phyloP scores from a whole-genome alignment of 2,888 invertebrate genomes.

The Trypoxylon attenuatum region DNA sequence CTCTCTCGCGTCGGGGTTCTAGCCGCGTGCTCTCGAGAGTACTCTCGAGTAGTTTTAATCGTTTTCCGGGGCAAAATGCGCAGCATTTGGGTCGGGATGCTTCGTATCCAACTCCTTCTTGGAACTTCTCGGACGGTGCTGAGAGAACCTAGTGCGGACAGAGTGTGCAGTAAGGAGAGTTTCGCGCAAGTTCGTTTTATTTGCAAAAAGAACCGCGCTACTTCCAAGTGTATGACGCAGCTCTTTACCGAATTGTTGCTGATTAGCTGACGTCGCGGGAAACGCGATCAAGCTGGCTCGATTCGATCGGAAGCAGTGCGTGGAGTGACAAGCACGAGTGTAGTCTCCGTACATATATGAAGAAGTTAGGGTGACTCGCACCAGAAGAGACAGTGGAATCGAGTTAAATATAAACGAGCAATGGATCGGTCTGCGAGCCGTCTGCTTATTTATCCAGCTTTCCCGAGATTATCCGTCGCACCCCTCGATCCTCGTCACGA shows the following conservation, averaged over 20 bases:
- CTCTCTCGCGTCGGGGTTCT: background rate
- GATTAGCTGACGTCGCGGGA: too few relatives aligned
- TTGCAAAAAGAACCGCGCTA: background rate
- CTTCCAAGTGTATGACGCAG: background rate
- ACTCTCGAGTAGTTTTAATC: conserved; percentile 1
- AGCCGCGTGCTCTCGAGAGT: background rate
- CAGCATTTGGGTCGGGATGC: conserved; percentile 23
- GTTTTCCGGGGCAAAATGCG: conserved; percentile 7
- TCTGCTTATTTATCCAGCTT: conserved; percentile 57
- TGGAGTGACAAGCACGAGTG: too few relatives aligned
- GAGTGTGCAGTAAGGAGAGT: too few relatives aligned
- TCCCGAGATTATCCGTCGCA: conserved; percentile 47
- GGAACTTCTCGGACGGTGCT: conserved; percentile 17
- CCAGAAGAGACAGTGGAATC: too few relatives aligned
- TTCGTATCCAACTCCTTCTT: conserved; percentile 16
- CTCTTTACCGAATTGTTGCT: background rate
- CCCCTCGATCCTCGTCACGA: too few relatives aligned
- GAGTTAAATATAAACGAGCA: conserved; percentile 55
- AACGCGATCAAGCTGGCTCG: too few relatives aligned
- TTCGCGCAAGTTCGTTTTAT: too few relatives aligned
- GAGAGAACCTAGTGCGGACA: conserved; percentile 32
- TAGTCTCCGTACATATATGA: too few relatives aligned
- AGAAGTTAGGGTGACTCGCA: too few relatives aligned
- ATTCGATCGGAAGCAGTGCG: too few relatives aligned
- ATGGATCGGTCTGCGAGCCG: conserved; percentile 48